Percentiles rank a stretch among this genome's conserved stretches.
phyloP scores from a whole-genome alignment of 2,113 vertebrate species.

The Panthera leo region DNA sequence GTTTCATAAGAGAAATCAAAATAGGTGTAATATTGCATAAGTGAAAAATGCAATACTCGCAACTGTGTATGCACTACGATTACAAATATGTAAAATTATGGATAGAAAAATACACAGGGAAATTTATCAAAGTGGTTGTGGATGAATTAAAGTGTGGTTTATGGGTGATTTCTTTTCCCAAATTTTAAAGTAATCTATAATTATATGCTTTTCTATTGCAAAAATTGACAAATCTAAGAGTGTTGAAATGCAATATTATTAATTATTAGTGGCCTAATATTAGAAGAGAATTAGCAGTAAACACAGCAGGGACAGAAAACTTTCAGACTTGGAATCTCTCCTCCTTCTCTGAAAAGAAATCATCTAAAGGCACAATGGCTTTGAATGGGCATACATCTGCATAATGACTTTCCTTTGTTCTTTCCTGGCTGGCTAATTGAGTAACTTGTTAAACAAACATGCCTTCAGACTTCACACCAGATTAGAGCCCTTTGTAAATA shows the following conservation, averaged over 20 bases:
- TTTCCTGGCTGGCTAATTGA: conserved; percentile 57
- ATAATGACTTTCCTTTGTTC: conserved; percentile 57
- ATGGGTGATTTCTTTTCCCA: not conserved
- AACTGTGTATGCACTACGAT: not conserved
- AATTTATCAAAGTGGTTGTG: not conserved
- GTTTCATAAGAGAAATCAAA: conserved; percentile 32
- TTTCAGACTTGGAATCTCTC: not conserved
- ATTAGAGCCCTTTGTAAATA: conserved; percentile 69
- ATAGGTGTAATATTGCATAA: not conserved
- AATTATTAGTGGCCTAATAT: conserved; percentile 53
- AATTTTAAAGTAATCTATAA: conserved; percentile 71
- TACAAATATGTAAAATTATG: not conserved
- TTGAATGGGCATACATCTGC: conserved; percentile 47
- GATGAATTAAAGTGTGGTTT: not conserved
- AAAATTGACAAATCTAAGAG: conserved; percentile 50
- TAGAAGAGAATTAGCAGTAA: conserved; percentile 48
- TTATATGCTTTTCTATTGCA: conserved; percentile 49
- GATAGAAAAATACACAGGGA: not conserved
- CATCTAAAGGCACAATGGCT: not conserved
- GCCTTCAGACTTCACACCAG: conserved; percentile 64
- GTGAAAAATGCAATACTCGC: not conserved
- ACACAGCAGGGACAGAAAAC: conserved; percentile 15
- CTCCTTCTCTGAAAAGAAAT: not conserved
- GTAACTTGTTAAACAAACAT: conserved; percentile 69
- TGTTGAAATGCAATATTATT: conserved; percentile 45